These are phyloP conservation scores for Parthenolecanium corni DNA, from an alignment of 2,888 invertebrate species.

Conservation along the genomic window DNA sequence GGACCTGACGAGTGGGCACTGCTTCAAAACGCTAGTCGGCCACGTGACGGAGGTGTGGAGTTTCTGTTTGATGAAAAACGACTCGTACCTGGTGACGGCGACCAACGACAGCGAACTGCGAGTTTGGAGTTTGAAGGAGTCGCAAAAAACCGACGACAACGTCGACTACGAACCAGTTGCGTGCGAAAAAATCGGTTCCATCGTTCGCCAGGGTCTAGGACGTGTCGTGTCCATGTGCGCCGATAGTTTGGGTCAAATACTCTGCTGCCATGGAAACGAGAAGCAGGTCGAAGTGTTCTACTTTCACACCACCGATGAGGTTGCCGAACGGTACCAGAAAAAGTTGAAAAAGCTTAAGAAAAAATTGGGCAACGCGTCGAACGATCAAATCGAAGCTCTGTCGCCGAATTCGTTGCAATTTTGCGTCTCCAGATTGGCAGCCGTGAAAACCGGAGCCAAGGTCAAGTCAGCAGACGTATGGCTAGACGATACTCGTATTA, in stretches of 20 bases:
- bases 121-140: slow-evolving; percentile 53
- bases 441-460: slow-evolving; percentile 46
- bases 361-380: slow-evolving; percentile 39
- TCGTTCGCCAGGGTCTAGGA: slow-evolving; percentile 66
- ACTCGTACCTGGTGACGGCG: slow-evolving; percentile 75
- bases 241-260: slow-evolving; percentile 57
- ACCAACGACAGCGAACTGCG: slow-evolving; percentile 70
- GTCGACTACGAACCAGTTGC: slow-evolving; percentile 50
- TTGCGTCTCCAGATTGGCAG: slow-evolving; percentile 56
- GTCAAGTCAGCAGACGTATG: slow-evolving; percentile 58
- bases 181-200: slow-evolving; percentile 64
- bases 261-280: slow-evolving; percentile 62
- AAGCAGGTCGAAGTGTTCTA: slow-evolving; percentile 64
- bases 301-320: slow-evolving; percentile 64
- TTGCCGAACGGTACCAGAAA: slow-evolving; percentile 57
- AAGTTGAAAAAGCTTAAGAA: slow-evolving; percentile 62
- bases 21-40: slow-evolving; percentile 87
- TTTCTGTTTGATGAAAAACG: slow-evolving; percentile 63
- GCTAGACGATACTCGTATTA: slow-evolving; percentile 36
- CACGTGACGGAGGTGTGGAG: slow-evolving; percentile 84
- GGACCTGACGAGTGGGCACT: slow-evolving; percentile 89
- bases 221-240: slow-evolving; percentile 62
- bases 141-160: slow-evolving; percentile 44
- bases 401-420: slow-evolving; percentile 45
- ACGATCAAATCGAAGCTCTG: not conserved